phyloP scores from a whole-genome alignment of 1,140 invertebrate genomes.

The Hypothenemus hampei region DNA sequence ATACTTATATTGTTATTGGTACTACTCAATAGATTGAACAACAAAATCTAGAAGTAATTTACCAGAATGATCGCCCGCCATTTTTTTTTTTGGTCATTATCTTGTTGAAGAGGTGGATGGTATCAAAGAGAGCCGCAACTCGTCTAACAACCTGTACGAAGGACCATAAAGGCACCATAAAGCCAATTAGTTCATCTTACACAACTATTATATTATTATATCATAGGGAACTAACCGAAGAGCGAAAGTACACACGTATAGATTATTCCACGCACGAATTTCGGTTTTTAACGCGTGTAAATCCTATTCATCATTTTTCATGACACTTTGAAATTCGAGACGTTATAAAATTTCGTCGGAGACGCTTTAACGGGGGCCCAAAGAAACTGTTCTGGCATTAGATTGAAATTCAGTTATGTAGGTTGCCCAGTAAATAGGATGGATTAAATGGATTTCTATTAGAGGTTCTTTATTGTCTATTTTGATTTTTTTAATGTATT shows the following conservation, averaged over 20 bases:
- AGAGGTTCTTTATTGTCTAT: background rate
- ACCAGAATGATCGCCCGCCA: no score
- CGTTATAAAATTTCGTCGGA: constrained; percentile 16
- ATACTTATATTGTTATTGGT: no score
- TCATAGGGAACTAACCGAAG: constrained; percentile 6
- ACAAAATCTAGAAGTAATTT: no score
- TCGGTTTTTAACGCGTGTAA: constrained; percentile 9
- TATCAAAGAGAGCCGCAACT: no score
- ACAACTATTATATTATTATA: constrained; percentile 9
- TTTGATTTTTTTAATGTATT: no score
- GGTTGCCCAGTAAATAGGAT: constrained; percentile 14
- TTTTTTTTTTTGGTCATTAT: no score
- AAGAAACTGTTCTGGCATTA: constrained; percentile 4
- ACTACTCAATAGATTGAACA: no score
- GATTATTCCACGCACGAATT: constrained; percentile 5
- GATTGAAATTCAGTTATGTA: constrained; percentile 12
- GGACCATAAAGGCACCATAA: background rate
- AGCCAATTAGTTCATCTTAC: constrained; percentile 16
- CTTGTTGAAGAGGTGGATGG: no score
- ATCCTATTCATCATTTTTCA: constrained; percentile 16
- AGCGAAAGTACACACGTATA: no score
- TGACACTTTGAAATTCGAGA: constrained; percentile 11
- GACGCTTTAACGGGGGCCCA: constrained; percentile 3
- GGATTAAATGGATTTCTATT: constrained; percentile 13
- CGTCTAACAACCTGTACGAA: no score